Evolutionary conservation across 2,113 vertebrate species (phyloP).

Genomic region (Solea senegalensis): DNA sequence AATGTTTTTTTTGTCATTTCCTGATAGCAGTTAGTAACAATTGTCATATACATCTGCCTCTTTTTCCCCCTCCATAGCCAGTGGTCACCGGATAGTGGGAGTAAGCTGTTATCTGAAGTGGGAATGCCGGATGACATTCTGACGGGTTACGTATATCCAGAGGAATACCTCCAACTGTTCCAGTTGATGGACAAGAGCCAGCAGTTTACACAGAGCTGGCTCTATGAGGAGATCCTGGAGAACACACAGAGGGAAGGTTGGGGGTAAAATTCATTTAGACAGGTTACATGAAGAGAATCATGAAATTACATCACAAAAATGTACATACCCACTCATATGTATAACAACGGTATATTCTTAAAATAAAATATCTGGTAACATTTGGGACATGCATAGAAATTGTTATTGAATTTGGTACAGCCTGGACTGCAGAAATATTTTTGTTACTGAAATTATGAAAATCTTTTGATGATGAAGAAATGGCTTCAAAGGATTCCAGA

Average conservation of each 20-base stretch:
- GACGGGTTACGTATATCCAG: conserved; percentile 81
- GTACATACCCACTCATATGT: neutral
- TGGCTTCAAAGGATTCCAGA: too few species aligned
- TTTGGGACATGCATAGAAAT: neutral
- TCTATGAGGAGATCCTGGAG: conserved; percentile 83
- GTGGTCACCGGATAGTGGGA: conserved; percentile 82
- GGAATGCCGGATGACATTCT: conserved; percentile 70
- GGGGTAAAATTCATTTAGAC: conserved; percentile 31
- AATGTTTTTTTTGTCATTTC: too few species aligned
- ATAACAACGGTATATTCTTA: conserved; percentile 19
- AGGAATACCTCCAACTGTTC: conserved; percentile 88
- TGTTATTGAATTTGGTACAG: neutral
- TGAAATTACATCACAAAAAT: conserved; percentile 5
- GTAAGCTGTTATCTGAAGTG: conserved; percentile 76
- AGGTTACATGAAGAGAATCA: conserved; percentile 16
- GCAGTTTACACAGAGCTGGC: conserved; percentile 84
- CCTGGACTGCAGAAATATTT: neutral
- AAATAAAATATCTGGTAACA: neutral
- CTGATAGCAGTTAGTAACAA: too few species aligned
- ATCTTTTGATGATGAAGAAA: too few species aligned
- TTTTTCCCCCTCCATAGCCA: conserved; percentile 72
- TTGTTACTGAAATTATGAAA: conserved; percentile 11
- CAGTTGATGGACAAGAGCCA: conserved; percentile 84
- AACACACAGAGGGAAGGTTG: conserved; percentile 63
- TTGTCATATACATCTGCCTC: neutral